Conservation (phyloP, 2,797 vertebrate genomes). For the Tiaroga cobitis region DNA sequence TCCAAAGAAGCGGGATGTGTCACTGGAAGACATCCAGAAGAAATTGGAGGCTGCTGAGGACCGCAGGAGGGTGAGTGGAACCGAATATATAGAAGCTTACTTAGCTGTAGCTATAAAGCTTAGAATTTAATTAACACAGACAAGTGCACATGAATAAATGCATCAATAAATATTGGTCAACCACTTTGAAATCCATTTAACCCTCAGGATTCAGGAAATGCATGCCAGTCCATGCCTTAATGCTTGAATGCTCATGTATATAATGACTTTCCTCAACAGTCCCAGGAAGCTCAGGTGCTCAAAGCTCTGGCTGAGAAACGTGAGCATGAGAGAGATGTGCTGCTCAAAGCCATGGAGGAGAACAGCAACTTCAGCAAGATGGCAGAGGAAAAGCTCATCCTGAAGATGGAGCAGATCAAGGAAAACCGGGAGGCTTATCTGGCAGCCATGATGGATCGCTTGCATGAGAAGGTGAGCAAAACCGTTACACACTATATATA, state of each 20-base stretch:
- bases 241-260: conserved; percentile 17
- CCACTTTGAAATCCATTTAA: conserved; percentile 23
- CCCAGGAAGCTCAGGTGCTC: conserved; percentile 92
- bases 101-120: neutral
- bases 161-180: neutral
- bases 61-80: conserved; percentile 86
- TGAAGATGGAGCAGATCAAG: conserved; percentile 96
- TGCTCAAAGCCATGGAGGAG: conserved; percentile 95
- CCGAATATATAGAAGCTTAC: neutral
- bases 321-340: conserved; percentile 92
- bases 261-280: conserved; percentile 70
- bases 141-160: neutral
- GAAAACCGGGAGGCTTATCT: conserved; percentile 94
- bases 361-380: conserved; percentile 97
- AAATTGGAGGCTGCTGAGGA: conserved; percentile 96
- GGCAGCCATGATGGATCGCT: conserved; percentile 89
- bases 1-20: conserved; percentile 92
- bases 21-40: conserved; percentile 95
- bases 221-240: neutral
- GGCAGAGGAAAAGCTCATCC: conserved; percentile 94
- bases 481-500: neutral
- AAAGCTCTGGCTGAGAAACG: conserved; percentile 91
- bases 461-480: conserved; percentile 87
- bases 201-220: neutral
- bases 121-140: neutral